These are phyloP conservation scores for Lycia hirtaria DNA, from an alignment of 2,888 invertebrate species.

Conservation along the genomic window DNA sequence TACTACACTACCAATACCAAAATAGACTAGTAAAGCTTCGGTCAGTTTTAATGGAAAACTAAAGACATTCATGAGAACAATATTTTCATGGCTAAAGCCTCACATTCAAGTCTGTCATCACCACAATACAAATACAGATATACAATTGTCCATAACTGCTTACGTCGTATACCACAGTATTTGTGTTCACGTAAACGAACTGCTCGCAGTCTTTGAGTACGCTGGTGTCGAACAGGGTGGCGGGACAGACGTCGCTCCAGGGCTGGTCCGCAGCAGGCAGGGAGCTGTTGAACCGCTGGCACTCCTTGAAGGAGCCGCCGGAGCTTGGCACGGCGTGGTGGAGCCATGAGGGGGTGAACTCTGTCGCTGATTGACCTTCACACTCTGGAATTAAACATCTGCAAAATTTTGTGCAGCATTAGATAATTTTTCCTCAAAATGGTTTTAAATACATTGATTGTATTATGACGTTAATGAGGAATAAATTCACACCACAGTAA, in stretches of 20 bases:
- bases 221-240: constrained; percentile 55
- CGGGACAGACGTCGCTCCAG: constrained; percentile 53
- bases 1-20: no score
- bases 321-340: constrained; percentile 68
- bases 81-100: no score
- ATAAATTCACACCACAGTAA: no score
- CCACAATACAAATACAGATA: no score
- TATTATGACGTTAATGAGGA: no score
- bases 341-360: constrained; percentile 74
- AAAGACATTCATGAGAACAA: no score
- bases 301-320: constrained; percentile 65
- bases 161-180: constrained; percentile 54
- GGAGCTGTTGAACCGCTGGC: constrained; percentile 64
- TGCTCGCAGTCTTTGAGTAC: constrained; percentile 52
- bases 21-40: no score
- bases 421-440: no score
- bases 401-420: not conserved
- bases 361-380: constrained; percentile 44
- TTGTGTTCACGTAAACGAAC: constrained; percentile 63
- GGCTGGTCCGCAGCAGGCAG: not conserved
- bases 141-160: constrained; percentile 34
- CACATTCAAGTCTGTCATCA: no score
- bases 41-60: no score
- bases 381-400: constrained; percentile 58
- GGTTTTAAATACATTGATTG: no score